Conservation (phyloP, 2,797 vertebrate species). For the Enteromius afrohamiltoni region DNA sequence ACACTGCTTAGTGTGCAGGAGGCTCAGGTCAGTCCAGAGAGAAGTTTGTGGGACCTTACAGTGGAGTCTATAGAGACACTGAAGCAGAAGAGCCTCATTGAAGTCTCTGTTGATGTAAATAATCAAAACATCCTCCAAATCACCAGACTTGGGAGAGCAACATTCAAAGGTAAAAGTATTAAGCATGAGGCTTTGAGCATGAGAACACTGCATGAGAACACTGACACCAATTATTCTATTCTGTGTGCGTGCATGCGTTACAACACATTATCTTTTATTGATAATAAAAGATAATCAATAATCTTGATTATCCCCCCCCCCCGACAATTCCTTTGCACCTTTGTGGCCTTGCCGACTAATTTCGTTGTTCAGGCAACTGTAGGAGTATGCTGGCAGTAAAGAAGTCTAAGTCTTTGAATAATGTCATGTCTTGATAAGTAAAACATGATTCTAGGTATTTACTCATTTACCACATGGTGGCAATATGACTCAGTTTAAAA, state of each 20-base stretch:
- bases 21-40: conserved; percentile 76
- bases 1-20: conserved; percentile 89
- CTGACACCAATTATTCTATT: too few species aligned
- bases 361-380: too few species aligned
- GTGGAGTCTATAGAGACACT: conserved; percentile 76
- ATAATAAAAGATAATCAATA: too few species aligned
- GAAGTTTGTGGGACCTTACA: conserved; percentile 77
- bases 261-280: too few species aligned
- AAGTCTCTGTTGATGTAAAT: conserved; percentile 44
- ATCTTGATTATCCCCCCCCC: too few species aligned
- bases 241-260: too few species aligned
- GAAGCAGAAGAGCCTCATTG: conserved; percentile 82
- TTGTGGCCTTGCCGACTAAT: too few species aligned
- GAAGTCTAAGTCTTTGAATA: too few species aligned
- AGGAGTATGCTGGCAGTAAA: too few species aligned
- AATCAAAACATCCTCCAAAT: conserved; percentile 71
- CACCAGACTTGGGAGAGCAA: conserved; percentile 87
- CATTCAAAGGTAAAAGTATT: conserved; percentile 85
- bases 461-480: background rate
- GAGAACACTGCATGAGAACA: too few species aligned
- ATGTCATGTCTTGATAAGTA: background rate
- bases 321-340: too few species aligned
- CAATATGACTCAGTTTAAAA: background rate
- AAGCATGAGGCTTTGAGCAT: background rate
- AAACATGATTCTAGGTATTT: background rate